Conservation (phyloP, 1,140 invertebrate species). For the Pseudomyrmex dendroicus region DNA sequence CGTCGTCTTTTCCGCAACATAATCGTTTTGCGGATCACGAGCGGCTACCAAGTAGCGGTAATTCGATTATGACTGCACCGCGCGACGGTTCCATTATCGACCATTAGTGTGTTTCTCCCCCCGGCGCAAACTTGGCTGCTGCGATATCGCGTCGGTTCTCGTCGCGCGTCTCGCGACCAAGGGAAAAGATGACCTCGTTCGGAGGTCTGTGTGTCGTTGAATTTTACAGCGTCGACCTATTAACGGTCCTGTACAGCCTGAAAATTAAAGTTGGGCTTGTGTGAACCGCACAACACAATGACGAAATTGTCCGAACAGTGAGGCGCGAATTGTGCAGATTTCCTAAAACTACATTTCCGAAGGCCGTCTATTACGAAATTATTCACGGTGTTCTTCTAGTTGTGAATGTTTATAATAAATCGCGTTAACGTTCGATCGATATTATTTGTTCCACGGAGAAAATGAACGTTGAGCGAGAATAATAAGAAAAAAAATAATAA, state of each 20-base stretch:
- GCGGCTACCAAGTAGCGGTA: constrained; percentile 55
- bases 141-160: constrained; percentile 6
- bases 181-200: constrained; percentile 27
- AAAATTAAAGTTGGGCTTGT: constrained; percentile 7
- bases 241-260: constrained; percentile 3
- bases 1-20: constrained; percentile 4
- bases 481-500: too few relatives aligned
- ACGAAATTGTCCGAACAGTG: not conserved
- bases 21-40: constrained; percentile 62
- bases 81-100: constrained; percentile 77
- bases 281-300: not conserved
- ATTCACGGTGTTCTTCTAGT: too few relatives aligned
- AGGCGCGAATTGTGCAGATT: not conserved
- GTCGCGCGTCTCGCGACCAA: not conserved
- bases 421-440: too few relatives aligned
- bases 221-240: constrained; percentile 43
- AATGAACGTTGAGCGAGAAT: too few relatives aligned
- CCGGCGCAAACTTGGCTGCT: constrained; percentile 35
- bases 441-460: too few relatives aligned
- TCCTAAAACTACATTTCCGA: not conserved
- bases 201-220: constrained; percentile 12
- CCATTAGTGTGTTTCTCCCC: constrained; percentile 71
- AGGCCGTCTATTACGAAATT: too few relatives aligned
- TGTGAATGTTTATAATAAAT: too few relatives aligned
- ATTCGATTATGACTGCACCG: constrained; percentile 72